Evolutionary conservation across 2,113 vertebrate genomes (phyloP), one percentile per base, ranked within the genome.

Genomic region (Protobothrops mucrosquamatus): DNA sequence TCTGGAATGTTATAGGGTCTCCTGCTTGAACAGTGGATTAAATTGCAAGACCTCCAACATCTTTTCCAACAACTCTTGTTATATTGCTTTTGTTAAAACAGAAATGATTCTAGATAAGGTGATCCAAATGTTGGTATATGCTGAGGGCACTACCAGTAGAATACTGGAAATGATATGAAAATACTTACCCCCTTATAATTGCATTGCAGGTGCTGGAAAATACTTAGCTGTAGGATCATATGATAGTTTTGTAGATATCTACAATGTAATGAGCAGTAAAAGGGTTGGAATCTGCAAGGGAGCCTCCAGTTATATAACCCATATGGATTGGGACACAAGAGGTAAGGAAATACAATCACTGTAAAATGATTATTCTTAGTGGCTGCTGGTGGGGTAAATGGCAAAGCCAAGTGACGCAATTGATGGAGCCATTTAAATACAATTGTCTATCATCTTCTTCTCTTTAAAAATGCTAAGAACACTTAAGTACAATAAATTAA

Each of bases 231-330:
- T 99, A 24, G 99, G 99, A 57, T 99, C 99, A 43, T 98, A 97
- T 87, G 99, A 99, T 96, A 99, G 98, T 88, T 99, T 99, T 97
- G 98, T 99, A 95, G 99, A 99, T 91, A 99, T 99, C 95, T 99
- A 99, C 97, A 99, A 99, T 15, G 98, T 99, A 87, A 98, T 98
- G 98, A 99, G 98, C 96, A 99, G 99, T 97, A 99, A 99, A 94
- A 97, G 99, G 18, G 99, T 99, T 14, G 99, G 99, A 91, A 98
- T 99, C 74, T 99, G 99, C 97, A 99, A 99, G 97, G 99, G 99
- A 86, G 98, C 99, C 8, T 98, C 98, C 92, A 99, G 98, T 96
- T 98, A 98, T 88, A 98, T 99, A 95, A 99, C 98, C 15, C 99
- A 99, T 92, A 97, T 99, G 94, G 99, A 99, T 93, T 99, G 99